Base-by-base conservation (phyloP, 1,140 invertebrate species). In the Calephelis virginiensis region DNA sequence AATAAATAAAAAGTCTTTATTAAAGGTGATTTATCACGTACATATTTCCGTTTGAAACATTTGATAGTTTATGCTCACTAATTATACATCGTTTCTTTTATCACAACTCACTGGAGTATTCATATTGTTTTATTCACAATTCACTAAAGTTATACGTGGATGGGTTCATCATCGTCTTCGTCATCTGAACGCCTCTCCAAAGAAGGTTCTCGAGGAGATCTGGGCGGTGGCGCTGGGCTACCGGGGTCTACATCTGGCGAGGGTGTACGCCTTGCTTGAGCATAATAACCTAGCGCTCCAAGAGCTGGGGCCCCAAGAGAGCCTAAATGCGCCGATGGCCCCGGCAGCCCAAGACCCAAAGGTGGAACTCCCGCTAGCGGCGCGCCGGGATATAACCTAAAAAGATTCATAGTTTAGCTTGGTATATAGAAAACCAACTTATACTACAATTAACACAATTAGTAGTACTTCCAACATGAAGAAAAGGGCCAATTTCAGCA, bases 241-340 rank as follows among this genome's bases (percentile, higher is more conserved):
- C 94, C 93, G 3, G 95, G 92, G 80, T 92, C 92, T 63, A 93
- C 76, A 66, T 93, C 93, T n/a, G 89, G 82, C 43, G 86, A 91
- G 40, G 90, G 91, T 10, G 90, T 93, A 68, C 81, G 90, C 56
- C 86, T 89, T 69, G 92, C 93, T 75, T 92, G 85, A 74, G 93
- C 93, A 83, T 92, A 94, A 82, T 95, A 95, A 49, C 93, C 93
- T 63, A 95, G 87, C 45, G 92, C 93, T 0, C 88, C 89, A 10
- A 93, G 88, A 17, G 87, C 93, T 61, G 95, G 92, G 46, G 91
- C 93, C 5, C 88, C 90, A 1, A 93, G 89, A 10, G 92, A 87
- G 72, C 92, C 81, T 62, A 91, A 69, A 81, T 92, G 77, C 73
- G 93, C 92, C 38, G 94, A 94, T 2, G 94, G 94, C 37, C 94